Evolutionary conservation across 2,797 vertebrate genomes (phyloP), one percentile per base, ranked within the genome.

Genomic region (Scolopax rusticola): DNA sequence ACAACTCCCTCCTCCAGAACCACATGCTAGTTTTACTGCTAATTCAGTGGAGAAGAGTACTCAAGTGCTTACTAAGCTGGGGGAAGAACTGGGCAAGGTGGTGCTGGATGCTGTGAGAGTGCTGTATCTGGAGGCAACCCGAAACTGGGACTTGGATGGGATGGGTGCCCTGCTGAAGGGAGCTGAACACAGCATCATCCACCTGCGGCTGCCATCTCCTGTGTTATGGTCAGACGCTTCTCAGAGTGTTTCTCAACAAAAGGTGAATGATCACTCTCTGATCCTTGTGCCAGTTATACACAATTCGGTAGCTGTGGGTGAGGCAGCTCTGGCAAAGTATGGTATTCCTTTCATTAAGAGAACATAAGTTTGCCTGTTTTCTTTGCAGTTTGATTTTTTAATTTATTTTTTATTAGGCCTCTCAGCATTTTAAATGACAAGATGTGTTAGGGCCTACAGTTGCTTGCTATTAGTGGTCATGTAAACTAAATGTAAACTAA

Each of bases 151-250:
- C 50, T 81, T 0, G 0, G 27, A 43, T 30, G 32, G 53, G 48
- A 33, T 0, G 1, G 63, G 57, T 33, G 15, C 40, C 43, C 56
- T 68, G 40, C 73, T 0, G 0, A 14, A 47, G 45, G 0, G 6
- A 48, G 40, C 61, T 38, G 40, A 50, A n/a, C 24, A 3, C 4
- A 48, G n/a, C 32, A 6, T 25, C 6, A 0, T 21, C 28, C 0
- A 0, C 50, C 21, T 36, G 0, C 0, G 3, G 11, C 61, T 45
- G 0, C 84, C 5, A 0, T 28, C 57, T 73, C 77, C 33, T 3
- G 1, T 15, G 0, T 8, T 3, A 0, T 11, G n/a, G 50, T 76
- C 41, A n/a, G 17, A 0, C 15, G 40, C 71, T 82, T 73, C 65
- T 68, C 0, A 1, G 15, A 14, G 36, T 21, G 10, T 54, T 84